A percentile compares a stretch with the other conserved stretches of the same genome.
These are phyloP conservation scores for Hycleus cichorii DNA, from an alignment of 1,140 invertebrate species.

Conservation along the genomic window DNA sequence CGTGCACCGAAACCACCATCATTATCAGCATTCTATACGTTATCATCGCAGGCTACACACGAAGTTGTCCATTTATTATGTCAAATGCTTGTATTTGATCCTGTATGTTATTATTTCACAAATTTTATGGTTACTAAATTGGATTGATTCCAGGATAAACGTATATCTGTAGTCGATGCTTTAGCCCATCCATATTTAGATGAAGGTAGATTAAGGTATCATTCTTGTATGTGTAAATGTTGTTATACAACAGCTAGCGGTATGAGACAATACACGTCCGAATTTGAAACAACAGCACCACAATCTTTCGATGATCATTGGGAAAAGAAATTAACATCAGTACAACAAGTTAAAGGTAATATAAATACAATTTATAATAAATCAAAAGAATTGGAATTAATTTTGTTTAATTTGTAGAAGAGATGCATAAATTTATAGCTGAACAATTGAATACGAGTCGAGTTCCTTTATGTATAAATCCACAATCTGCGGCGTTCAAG, in stretches of 20 bases:
- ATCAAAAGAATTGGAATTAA: background rate
- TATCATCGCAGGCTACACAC: conserved; percentile 87
- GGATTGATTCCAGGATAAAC: conserved; percentile 66
- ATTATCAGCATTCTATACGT: conserved; percentile 82
- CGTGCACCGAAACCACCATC: conserved; percentile 82
- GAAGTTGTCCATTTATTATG: conserved; percentile 97
- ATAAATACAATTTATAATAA: background rate
- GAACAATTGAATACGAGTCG: conserved; percentile 89
- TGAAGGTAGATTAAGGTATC: conserved; percentile 94
- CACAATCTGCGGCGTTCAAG: conserved; percentile 97
- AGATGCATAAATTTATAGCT: conserved; percentile 97
- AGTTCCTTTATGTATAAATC: conserved; percentile 98
- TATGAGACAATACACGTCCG: conserved; percentile 79
- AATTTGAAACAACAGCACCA: conserved; percentile 87
- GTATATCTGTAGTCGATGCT: conserved; percentile 90
- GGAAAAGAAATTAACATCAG: conserved; percentile 86
- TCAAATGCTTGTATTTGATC: conserved; percentile 97
- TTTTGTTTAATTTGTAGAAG: conserved; percentile 62
- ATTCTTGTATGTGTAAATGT: conserved; percentile 99
- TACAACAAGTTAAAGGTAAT: conserved; percentile 90
- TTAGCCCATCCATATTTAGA: conserved; percentile 94
- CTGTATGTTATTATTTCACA: conserved; percentile 49
- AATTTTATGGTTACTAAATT: too few species aligned
- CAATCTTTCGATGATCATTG: conserved; percentile 89
- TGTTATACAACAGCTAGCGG: conserved; percentile 74